phyloP scores from a whole-genome alignment of 2,113 vertebrate species.

The Connochaetes taurinus region DNA sequence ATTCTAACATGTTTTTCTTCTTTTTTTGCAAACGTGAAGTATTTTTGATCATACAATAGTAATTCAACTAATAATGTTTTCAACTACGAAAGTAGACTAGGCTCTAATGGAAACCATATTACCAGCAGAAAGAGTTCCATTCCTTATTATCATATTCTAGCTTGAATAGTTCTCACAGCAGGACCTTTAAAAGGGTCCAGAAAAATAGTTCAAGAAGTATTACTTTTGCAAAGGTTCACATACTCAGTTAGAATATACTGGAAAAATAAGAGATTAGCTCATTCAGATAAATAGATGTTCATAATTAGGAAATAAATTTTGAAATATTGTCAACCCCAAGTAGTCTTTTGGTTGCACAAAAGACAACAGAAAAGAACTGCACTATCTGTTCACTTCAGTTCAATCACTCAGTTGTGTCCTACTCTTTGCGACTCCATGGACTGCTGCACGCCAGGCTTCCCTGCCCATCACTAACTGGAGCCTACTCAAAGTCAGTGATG shows the following conservation, averaged over 20 bases:
- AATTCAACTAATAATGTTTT: conserved; percentile 56
- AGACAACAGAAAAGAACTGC: not conserved
- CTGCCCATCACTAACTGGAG: not conserved
- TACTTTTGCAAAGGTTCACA: conserved; percentile 30
- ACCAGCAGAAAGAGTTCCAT: not conserved
- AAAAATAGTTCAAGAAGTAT: conserved; percentile 35
- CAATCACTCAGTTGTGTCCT: fast-evolving
- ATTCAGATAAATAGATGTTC: not conserved
- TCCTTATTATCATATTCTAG: conserved; percentile 35
- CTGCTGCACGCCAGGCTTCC: not conserved
- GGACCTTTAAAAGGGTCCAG: conserved; percentile 14
- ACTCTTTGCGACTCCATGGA: not conserved
- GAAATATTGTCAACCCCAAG: not conserved
- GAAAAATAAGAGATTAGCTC: not conserved
- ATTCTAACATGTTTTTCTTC: conserved; percentile 48
- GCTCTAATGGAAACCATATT: conserved; percentile 56
- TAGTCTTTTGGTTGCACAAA: not conserved
- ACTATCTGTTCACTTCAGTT: not conserved
- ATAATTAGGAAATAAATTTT: not conserved
- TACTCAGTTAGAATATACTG: not conserved
- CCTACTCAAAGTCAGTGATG: not conserved
- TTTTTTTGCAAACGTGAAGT: conserved; percentile 56
- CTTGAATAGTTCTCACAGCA: conserved; percentile 53
- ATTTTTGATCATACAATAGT: conserved; percentile 52
- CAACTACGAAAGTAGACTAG: not conserved